Percentiles rank a stretch among this genome's conserved stretches.
phyloP scores from a whole-genome alignment of 2,113 vertebrate genomes.

The Fulmarus glacialis region DNA sequence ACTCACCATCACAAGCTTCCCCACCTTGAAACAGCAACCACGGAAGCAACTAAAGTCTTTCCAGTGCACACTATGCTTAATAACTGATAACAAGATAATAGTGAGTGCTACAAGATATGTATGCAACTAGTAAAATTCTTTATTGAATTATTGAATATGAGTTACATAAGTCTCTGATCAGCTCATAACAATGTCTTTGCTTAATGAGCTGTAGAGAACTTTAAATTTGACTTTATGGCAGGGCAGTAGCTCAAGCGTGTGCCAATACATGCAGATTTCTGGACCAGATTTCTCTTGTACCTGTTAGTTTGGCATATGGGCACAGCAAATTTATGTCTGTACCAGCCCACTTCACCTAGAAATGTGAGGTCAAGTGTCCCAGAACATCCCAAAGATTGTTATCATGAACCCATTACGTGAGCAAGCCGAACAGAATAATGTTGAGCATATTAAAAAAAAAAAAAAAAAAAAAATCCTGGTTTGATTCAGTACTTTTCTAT shows the following conservation, averaged over 20 bases:
- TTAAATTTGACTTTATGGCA: not conserved
- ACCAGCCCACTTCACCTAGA: not conserved
- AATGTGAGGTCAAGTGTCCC: not conserved
- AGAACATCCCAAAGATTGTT: not conserved
- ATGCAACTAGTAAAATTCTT: not conserved
- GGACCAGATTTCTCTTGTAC: not conserved
- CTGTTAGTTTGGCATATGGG: not conserved
- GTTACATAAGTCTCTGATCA: not conserved
- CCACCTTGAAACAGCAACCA: not conserved
- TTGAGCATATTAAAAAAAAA: not conserved
- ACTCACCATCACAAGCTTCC: not conserved
- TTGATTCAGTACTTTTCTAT: not conserved
- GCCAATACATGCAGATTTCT: not conserved
- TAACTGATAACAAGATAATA: not conserved
- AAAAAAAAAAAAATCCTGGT: not conserved
- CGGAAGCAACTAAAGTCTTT: not conserved
- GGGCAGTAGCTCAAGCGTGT: not conserved
- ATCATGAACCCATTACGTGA: not conserved
- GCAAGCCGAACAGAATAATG: not conserved
- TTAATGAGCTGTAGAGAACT: not conserved
- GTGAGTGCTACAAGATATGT: not conserved
- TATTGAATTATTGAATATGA: not conserved
- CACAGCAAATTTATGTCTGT: not conserved
- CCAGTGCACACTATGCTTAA: not conserved
- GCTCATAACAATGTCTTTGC: not conserved